Evolutionary conservation across 1,140 invertebrate species (phyloP).

Genomic region (Trichonephila clavata): DNA sequence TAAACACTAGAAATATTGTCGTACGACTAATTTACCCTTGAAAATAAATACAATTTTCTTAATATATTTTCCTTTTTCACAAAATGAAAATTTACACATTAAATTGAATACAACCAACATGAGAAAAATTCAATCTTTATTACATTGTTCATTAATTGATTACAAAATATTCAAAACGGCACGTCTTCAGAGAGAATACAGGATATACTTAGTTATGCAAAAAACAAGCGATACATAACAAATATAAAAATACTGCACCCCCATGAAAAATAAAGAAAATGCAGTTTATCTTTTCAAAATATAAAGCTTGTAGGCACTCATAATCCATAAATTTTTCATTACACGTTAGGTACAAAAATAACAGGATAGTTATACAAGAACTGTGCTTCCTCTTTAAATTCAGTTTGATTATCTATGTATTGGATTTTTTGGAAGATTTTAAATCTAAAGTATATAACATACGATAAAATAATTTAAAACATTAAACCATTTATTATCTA

Average conservation of each 20-base stretch:
- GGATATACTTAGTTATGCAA: not conserved
- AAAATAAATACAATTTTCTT: no score
- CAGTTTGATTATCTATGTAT: no score
- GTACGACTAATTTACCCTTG: no score
- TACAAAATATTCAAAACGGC: not conserved
- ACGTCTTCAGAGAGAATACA: not conserved
- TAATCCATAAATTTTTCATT: not conserved
- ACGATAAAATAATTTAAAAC: no score
- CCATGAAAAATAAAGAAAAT: not conserved
- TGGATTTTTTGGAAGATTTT: no score
- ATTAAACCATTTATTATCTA: no score
- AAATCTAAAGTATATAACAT: no score
- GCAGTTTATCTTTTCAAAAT: not conserved
- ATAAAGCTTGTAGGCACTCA: not conserved
- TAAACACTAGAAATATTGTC: no score
- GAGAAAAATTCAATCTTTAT: not conserved
- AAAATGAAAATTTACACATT: no score
- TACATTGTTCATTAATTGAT: not conserved
- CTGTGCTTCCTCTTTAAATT: not conserved
- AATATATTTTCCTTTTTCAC: no score
- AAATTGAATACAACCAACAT: no score
- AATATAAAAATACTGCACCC: conserved; percentile 33
- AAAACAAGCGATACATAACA: conserved; percentile 7
- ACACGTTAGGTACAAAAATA: not conserved
- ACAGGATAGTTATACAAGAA: not conserved